These are phyloP conservation scores for Crenuchus spilurus DNA, from an alignment of 2,797 vertebrate species.

Conservation along the genomic window DNA sequence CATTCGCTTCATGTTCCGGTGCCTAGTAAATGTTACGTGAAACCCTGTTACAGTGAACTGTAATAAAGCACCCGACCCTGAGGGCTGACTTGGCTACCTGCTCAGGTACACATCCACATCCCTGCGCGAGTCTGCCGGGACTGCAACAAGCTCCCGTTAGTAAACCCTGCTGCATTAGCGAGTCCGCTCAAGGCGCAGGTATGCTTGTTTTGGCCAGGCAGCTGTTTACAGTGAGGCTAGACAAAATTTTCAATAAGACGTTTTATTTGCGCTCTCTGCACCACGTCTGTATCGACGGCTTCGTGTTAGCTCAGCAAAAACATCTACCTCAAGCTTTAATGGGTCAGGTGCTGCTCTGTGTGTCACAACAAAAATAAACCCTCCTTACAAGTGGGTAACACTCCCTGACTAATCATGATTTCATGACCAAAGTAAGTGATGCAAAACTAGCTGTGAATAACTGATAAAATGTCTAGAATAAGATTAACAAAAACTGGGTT, in stretches of 20 bases:
- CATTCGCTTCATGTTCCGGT: background rate
- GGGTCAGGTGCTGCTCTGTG: too few species aligned
- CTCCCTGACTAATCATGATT: too few species aligned
- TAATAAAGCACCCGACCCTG: constrained; percentile 14
- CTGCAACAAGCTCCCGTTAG: constrained; percentile 9
- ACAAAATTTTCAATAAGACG: constrained; percentile 27
- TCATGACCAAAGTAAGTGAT: too few species aligned
- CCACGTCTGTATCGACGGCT: constrained; percentile 2
- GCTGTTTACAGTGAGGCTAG: constrained; percentile 45
- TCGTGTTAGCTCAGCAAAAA: background rate
- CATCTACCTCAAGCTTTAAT: too few species aligned
- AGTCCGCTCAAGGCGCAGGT: constrained; percentile 37
- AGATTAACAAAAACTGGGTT: too few species aligned
- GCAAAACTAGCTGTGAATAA: too few species aligned
- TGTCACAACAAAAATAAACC: too few species aligned
- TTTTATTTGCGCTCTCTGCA: constrained; percentile 32
- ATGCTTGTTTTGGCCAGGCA: constrained; percentile 46
- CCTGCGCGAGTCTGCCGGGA: constrained; percentile 55
- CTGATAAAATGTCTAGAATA: too few species aligned
- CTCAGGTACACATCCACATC: constrained; percentile 18
- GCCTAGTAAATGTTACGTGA: background rate
- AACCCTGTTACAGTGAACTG: background rate
- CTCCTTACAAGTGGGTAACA: too few species aligned
- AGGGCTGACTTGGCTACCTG: constrained; percentile 25
- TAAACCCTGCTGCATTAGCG: constrained; percentile 18